Evolutionary conservation across 2,113 vertebrate species (phyloP).

Genomic region (Salminus brasiliensis): DNA sequence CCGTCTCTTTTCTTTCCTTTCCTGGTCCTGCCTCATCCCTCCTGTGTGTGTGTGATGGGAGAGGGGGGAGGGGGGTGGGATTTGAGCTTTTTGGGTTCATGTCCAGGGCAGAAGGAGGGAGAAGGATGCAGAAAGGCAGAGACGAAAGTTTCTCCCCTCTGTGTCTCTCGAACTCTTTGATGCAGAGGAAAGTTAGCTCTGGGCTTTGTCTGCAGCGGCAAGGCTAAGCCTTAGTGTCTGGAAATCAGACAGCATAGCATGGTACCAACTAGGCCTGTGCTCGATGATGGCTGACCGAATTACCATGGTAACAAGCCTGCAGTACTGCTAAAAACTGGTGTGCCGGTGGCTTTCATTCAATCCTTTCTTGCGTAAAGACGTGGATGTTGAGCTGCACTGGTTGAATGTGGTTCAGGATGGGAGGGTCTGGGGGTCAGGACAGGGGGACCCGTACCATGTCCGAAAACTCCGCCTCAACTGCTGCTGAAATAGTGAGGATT

Average conservation of each 20-base stretch:
- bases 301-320: no score
- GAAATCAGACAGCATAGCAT: constrained; percentile 2
- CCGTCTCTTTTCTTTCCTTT: constrained; percentile 6
- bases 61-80: constrained; percentile 66
- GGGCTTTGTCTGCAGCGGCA: constrained; percentile 20
- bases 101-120: constrained; percentile 69
- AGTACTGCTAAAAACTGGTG: no score
- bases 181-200: constrained; percentile 59
- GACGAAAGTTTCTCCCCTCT: constrained; percentile 65
- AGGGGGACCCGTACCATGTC: no score
- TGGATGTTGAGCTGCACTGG: no score
- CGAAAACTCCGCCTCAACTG: no score
- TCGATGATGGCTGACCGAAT: no score
- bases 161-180: constrained; percentile 54
- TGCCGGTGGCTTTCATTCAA: no score
- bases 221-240: background rate
- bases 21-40: constrained; percentile 19
- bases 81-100: constrained; percentile 70
- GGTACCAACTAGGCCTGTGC: background rate
- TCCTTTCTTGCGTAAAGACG: no score
- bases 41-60: background rate
- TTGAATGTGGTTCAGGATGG: no score
- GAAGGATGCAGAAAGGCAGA: constrained; percentile 53
- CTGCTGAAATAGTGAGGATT: no score
- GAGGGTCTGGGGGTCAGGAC: no score